Evolutionary conservation across 2,113 vertebrate genomes (phyloP), one percentile per base, ranked within the genome.

Genomic region (Paraplagusia blochii): DNA sequence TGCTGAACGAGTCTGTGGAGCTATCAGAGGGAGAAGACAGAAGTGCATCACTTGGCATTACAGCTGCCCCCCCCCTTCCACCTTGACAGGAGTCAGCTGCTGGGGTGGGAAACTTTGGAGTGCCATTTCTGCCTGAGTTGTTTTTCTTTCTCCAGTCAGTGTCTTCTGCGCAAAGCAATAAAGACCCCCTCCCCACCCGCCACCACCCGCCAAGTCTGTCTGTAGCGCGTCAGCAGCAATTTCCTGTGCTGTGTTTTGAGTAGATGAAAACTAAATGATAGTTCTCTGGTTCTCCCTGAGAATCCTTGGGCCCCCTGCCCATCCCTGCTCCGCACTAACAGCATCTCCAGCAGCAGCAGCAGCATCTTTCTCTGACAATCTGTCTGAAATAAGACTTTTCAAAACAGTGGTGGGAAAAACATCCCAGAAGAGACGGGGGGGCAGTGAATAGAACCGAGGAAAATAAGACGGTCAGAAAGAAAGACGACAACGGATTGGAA

Each of bases 161-260:
- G 9, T 44, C 13, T 17, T n/a, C n/a, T 19, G 45, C 46, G 29
- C 4, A 14, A 58, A 39, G 61, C 52, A 81, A 72, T 67, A 66
- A 59, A 69, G 64, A 70, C 39, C n/a, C n/a, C n/a, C n/a, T n/a
- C n/a, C n/a, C n/a, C n/a, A n/a, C n/a, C n/a, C n/a, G n/a, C n/a
- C n/a, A n/a, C n/a, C n/a, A n/a, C n/a, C n/a, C n/a, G n/a, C n/a
- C 44, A 17, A 56, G 53, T 34, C 48, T 51, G 10, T 50, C 33
- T 15, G 22, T 7, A n/a, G 33, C 3, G 7, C 48, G 29, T 74
- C 72, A 58, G 58, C 39, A 45, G 66, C 66, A 78, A 79, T 80
- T 83, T 85, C 69, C 77, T 74, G 72, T 67, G 52, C 76, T 73
- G 58, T 48, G 67, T 72, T 77, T 70, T 29, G 60, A 69, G 58